A percentile compares a stretch with the other conserved stretches of the same genome.
phyloP scores from a whole-genome alignment of 2,797 vertebrate species.

The Myiotriccus ornatus region DNA sequence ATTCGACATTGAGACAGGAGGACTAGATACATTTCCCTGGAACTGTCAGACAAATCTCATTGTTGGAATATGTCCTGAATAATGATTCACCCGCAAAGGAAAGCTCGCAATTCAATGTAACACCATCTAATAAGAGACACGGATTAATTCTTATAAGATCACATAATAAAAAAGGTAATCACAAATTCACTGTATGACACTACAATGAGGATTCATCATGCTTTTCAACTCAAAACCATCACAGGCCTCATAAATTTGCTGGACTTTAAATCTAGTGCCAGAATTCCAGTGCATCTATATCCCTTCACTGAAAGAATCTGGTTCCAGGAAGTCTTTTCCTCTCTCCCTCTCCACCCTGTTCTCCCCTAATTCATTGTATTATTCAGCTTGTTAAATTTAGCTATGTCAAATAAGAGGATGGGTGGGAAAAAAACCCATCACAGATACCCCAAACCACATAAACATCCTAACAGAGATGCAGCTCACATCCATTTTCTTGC shows the following conservation, averaged over 20 bases:
- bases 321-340: background rate
- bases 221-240: conserved; percentile 13
- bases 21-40: conserved; percentile 24
- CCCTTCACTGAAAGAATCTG: background rate
- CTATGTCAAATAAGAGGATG: background rate
- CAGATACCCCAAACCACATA: background rate
- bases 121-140: background rate
- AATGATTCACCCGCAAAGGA: conserved; percentile 51
- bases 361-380: background rate
- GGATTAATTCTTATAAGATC: conserved; percentile 37
- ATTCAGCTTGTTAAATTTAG: conserved; percentile 14
- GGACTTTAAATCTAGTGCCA: background rate
- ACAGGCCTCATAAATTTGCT: conserved; percentile 6
- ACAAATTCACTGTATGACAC: conserved; percentile 30
- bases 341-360: background rate
- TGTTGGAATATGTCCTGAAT: conserved; percentile 47
- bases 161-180: conserved; percentile 34
- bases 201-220: conserved; percentile 12
- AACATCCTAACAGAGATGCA: background rate
- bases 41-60: conserved; percentile 57
- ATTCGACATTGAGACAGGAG: conserved; percentile 63
- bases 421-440: background rate
- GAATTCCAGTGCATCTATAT: background rate
- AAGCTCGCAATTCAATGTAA: conserved; percentile 42
- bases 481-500: background rate